Evolutionary conservation across 1,140 invertebrate genomes (phyloP), one percentile per base, ranked within the genome.

Genomic region (Eumaeus atala): DNA sequence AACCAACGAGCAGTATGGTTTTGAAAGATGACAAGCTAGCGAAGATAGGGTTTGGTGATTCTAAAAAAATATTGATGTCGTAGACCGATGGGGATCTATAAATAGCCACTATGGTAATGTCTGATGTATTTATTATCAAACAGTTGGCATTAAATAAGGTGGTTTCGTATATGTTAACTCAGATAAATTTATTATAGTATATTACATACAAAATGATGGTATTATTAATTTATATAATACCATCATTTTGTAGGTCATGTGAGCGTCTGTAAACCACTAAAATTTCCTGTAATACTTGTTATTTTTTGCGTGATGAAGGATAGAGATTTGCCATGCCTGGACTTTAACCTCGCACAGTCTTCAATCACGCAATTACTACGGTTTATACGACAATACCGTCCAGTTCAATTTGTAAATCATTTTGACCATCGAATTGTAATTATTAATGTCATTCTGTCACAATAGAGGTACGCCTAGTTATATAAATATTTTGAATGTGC

Each of bases 211-310:
- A n/a, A n/a, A n/a, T n/a, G n/a, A n/a, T n/a, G n/a, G n/a, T n/a
- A n/a, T n/a, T n/a, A n/a, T n/a, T n/a, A n/a, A n/a, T n/a, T n/a
- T n/a, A n/a, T 3, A 18, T 34, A 12, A 48, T 18, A 28, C 47
- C 47, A 33, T 48, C 47, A 48, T 48, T 48, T 48, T 48, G 47
- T 28, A 48, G 18, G 12, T 48, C 4, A 48, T 48, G 18, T n/a
- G 28, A 11, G 12, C 0, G 17, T 17, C 10, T 44, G 40, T 8
- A 44, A 44, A 14, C 17, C 40, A 44, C 17, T 0, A 8, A 44
- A 44, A 17, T 44, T 44, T 4, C 14, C 16, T 6, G 14, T 44
- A 9, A 44, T 44, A 9, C 40, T 44, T 6, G 12, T 1, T 16
- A 44, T 44, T 0, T 44, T 44, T 44, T 44, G 40, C 6, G 40